Base-by-base conservation (phyloP, 2,797 vertebrate species). In the Takifugu rubripes region DNA sequence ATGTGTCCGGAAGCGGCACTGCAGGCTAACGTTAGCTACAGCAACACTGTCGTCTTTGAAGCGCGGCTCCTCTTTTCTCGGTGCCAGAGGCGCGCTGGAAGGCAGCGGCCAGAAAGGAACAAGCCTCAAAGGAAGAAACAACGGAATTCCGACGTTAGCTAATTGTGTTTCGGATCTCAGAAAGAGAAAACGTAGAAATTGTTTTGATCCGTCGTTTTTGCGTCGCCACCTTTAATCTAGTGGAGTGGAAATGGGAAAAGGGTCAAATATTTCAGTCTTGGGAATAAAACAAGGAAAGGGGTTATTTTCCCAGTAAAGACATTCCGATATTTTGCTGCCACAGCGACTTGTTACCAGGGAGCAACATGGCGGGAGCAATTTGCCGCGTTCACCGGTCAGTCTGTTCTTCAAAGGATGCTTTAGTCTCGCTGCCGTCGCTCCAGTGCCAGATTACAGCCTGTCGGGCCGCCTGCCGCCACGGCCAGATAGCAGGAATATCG, bases 331-430 rank as follows among this genome's bases (percentile, higher is more conserved):
- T 74, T 52, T 31, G 53, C 61, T 68, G 75, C 78, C 73, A 66
- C 57, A 71, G 52, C 63, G 58, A 80, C 66, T 53, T 66, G 74
- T 68, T 49, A 52, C 69, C 56, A 21, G 63, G 40, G 6, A 54
- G 73, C 49, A 78, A 77, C 77, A 74, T n/a, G 64, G 54, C 54
- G 64, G 69, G 72, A 74, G 82, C 74, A 71, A 84, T 84, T 84
- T 80, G 68, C 72, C 42, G 47, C 8, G 50, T 77, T 83, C 78
- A 52, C 71, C 77, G 72, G 79, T 85, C 81, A 61, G 59, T 70
- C 73, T 84, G 79, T 84, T 86, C 84, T 83, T 86, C 81, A 86
- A 83, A 84, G 74, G 59, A 81, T 49, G 70, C 59, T 59, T 72
- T 75, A 74, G 66, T 71, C 6, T 17, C 14, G 56, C 57, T 63